Evolutionary conservation across 2,888 invertebrate genomes (phyloP).

Genomic region (Lymantria dispar): DNA sequence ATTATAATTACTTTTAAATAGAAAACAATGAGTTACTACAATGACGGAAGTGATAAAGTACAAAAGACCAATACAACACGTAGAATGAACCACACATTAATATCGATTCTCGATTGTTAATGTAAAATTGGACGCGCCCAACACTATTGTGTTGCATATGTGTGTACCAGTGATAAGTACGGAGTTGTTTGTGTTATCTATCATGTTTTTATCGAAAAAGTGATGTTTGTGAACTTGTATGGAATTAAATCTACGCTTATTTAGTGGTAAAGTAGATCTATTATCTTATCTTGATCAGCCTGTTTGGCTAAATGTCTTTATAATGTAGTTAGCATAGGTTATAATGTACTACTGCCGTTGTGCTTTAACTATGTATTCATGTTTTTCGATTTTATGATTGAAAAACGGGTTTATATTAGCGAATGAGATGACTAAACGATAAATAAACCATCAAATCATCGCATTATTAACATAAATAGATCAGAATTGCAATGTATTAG

Average conservation of each 20-base stretch:
- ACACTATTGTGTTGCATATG: conserved; percentile 28
- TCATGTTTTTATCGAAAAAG: conserved; percentile 81
- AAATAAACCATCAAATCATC: conserved; percentile 14
- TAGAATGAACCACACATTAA: no score
- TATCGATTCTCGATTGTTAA: no score
- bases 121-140: no score
- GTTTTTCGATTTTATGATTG: conserved; percentile 67
- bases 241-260: conserved; percentile 62
- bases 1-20: no score
- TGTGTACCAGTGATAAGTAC: conserved; percentile 39
- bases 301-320: conserved; percentile 47
- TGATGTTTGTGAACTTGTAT: conserved; percentile 71
- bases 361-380: conserved; percentile 42
- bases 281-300: conserved; percentile 64
- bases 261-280: conserved; percentile 68
- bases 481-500: conserved; percentile 11
- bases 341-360: conserved; percentile 49
- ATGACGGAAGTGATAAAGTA: no score
- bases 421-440: conserved; percentile 31
- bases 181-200: conserved; percentile 72
- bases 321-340: conserved; percentile 63
- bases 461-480: conserved; percentile 7
- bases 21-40: no score
- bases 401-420: conserved; percentile 39
- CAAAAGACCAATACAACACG: no score